Percentiles rank a stretch among this genome's conserved stretches.
These are phyloP conservation scores for Rhipidura dahli DNA, from an alignment of 2,113 vertebrate genomes.

Conservation along the genomic window DNA sequence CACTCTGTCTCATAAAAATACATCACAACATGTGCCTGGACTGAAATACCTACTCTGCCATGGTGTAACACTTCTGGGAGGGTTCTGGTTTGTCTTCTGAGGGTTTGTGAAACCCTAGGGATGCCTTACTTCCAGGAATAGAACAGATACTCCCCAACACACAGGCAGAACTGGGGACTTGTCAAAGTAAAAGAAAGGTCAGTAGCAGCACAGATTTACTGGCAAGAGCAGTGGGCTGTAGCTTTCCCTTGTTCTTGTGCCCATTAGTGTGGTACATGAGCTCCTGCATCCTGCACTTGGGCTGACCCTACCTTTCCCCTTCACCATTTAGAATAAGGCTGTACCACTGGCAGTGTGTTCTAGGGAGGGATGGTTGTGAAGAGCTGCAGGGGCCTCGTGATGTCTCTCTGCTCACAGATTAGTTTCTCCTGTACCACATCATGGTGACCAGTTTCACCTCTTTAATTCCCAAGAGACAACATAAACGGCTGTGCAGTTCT, in stretches of 20 bases:
- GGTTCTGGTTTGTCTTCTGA: background rate
- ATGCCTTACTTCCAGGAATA: background rate
- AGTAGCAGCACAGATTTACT: background rate
- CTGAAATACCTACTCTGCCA: too few relatives aligned
- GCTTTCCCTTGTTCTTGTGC: background rate
- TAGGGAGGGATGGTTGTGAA: background rate
- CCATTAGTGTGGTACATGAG: background rate
- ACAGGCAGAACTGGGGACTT: background rate
- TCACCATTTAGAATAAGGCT: accelerated
- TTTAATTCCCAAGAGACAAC: background rate
- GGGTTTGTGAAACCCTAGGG: background rate
- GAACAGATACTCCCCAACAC: background rate
- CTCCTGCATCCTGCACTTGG: background rate
- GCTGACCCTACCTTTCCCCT: background rate
- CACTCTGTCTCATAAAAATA: background rate
- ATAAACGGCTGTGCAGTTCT: background rate
- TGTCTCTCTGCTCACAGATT: background rate
- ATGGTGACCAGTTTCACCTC: background rate
- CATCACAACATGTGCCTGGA: background rate
- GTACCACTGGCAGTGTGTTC: accelerated
- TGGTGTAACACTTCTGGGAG: background rate
- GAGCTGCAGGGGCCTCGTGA: background rate
- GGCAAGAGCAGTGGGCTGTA: background rate
- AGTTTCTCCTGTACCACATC: background rate
- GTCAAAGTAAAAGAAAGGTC: background rate